Conservation (phyloP, 2,888 invertebrate genomes). For the Lamellibrachia satsuma region DNA sequence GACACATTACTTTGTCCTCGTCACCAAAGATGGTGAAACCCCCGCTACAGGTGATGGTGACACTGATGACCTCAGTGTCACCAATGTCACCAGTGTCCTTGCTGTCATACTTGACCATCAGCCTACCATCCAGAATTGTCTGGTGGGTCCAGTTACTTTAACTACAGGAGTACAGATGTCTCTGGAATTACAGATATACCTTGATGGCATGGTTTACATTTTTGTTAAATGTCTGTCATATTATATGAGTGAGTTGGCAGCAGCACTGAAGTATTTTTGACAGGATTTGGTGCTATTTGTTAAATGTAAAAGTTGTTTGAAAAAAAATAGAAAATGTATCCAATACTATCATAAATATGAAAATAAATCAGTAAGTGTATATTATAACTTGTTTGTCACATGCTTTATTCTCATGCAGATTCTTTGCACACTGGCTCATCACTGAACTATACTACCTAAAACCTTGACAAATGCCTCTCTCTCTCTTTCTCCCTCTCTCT, state of each 20-base stretch:
- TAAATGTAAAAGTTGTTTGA: neutral
- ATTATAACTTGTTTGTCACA: too few species aligned
- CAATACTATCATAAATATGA: neutral
- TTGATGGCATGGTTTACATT: neutral
- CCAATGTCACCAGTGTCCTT: conserved; percentile 31
- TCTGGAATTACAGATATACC: neutral
- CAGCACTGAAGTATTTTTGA: neutral
- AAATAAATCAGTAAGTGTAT: neutral
- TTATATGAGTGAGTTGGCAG: neutral
- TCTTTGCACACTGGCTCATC: too few species aligned
- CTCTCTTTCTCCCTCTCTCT: too few species aligned
- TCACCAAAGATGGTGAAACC: conserved; percentile 42
- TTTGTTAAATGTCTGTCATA: neutral
- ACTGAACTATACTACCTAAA: neutral
- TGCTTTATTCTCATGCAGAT: too few species aligned
- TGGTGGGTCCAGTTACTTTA: conserved; percentile 43
- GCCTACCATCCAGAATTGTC: conserved; percentile 47
- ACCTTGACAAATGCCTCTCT: neutral
- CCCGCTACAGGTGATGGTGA: neutral
- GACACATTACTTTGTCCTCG: conserved; percentile 51
- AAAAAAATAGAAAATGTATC: neutral
- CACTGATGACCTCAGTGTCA: neutral
- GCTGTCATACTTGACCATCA: conserved; percentile 53
- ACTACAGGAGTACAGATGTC: neutral
- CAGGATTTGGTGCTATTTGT: neutral